A percentile compares a stretch with the other conserved stretches of the same genome.
Conservation (phyloP, 2,797 vertebrate species). For the Tamandua tetradactyla region DNA sequence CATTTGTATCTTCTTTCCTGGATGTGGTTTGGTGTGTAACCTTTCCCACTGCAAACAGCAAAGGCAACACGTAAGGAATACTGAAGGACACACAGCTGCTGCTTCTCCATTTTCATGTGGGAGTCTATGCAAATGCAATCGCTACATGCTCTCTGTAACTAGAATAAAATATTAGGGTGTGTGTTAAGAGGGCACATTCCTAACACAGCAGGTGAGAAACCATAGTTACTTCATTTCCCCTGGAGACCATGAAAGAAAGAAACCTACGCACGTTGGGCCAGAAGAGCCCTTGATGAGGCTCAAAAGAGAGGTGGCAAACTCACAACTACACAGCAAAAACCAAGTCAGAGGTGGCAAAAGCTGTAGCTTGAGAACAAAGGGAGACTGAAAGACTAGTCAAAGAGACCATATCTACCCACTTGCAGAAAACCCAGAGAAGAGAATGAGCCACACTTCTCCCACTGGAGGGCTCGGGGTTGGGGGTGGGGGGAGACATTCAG, state of each 20-base stretch:
- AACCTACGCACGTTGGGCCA: constrained; percentile 15
- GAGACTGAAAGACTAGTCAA: constrained; percentile 31
- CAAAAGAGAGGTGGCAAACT: constrained; percentile 53
- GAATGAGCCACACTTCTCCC: constrained; percentile 33
- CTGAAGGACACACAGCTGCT: not conserved
- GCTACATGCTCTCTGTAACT: not conserved
- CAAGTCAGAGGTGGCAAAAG: constrained; percentile 43
- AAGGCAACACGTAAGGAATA: not conserved
- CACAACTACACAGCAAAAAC: constrained; percentile 35
- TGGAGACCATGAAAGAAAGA: constrained; percentile 58
- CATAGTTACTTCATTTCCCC: constrained; percentile 43
- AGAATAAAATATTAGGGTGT: constrained; percentile 19
- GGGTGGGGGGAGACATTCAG: constrained; percentile 55
- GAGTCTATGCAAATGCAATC: constrained; percentile 36
- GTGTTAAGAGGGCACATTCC: constrained; percentile 42
- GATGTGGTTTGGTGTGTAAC: not conserved
- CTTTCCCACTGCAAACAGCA: constrained; percentile 15
- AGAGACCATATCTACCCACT: not conserved
- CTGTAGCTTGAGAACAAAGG: constrained; percentile 48
- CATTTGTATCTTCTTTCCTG: not conserved
- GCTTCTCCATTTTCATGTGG: constrained; percentile 45
- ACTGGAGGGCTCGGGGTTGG: not conserved
- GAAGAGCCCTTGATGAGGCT: constrained; percentile 45
- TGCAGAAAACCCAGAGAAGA: constrained; percentile 30
- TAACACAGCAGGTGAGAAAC: constrained; percentile 57